Evolutionary conservation across 2,797 vertebrate species (phyloP), one percentile per base, ranked within the genome.

Genomic region (Peromyscus melanophrys): DNA sequence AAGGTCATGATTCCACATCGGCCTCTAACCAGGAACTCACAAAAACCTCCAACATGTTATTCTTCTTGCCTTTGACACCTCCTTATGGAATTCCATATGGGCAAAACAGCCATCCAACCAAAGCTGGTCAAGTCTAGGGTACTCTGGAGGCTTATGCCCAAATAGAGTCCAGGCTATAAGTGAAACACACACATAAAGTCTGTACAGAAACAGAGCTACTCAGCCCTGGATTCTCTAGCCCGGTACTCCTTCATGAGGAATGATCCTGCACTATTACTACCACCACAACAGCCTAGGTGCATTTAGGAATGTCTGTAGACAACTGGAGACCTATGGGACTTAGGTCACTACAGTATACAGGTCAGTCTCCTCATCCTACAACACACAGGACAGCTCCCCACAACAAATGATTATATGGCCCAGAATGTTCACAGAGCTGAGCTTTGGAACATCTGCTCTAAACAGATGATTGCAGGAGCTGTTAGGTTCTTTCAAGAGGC

Each of bases 11-110:
- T 8, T 69, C 63, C 27, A 82, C 34, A 19, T n/a, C n/a, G 17
- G 40, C 8, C 55, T 92, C 78, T 89, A 52, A 4, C 57, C 31
- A 71, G 19, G 34, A 65, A 34, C 5, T 17, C 59, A 82, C 55
- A n/a, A 76, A 93, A 96, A 8, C 31, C 17, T n/a, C 77, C 84
- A 82, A 27, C 31, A 85, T 91, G 49, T 75, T 78, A 69, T 31
- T 89, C 46, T 87, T 87, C 14, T 40, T 49, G 25, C 0, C 14
- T 46, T 16, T 16, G 31, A 82, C 34, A 34, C 4, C 49, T 69
- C 34, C 82, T 87, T 57, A 84, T 21, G 59, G 27, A 93, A 78
- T 84, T 25, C 29, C 6, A 49, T 63, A 11, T 91, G 57, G 65
- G 46, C 11, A 40, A 75, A 92, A 67, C 10, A 81, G 23, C 6